Evolutionary conservation across 2,113 vertebrate genomes (phyloP).

Genomic region (Lampris megalopsis): DNA sequence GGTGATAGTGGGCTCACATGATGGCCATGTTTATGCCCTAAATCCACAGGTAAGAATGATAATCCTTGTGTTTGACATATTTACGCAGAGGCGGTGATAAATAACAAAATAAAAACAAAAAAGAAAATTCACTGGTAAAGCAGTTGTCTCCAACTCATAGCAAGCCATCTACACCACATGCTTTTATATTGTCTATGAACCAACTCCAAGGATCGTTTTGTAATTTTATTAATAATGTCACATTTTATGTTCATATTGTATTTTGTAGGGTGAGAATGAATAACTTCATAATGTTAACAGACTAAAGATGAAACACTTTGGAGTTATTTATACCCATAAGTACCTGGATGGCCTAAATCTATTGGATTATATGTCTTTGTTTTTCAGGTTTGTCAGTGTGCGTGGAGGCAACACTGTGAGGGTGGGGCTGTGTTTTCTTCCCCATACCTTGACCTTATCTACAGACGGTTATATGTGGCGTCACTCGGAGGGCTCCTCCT

Average conservation of each 20-base stretch:
- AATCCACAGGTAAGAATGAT: conserved; percentile 87
- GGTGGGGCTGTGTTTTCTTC: conserved; percentile 93
- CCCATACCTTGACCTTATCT: conserved; percentile 82
- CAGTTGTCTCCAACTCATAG: too few relatives aligned
- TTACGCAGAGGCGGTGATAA: too few relatives aligned
- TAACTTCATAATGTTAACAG: too few relatives aligned
- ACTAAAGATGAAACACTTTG: too few relatives aligned
- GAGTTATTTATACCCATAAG: too few relatives aligned
- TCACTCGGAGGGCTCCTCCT: conserved; percentile 88
- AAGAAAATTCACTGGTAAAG: background rate
- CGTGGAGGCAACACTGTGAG: conserved; percentile 88
- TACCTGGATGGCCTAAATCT: background rate
- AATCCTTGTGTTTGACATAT: background rate
- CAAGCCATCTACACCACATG: too few relatives aligned
- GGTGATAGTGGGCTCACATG: conserved; percentile 91
- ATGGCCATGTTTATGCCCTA: conserved; percentile 90
- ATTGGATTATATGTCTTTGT: conserved; percentile 39
- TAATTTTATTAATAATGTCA: too few relatives aligned
- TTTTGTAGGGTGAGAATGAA: too few relatives aligned
- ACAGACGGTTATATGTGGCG: conserved; percentile 86
- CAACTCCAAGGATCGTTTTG: too few relatives aligned
- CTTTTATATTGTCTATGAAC: too few relatives aligned
- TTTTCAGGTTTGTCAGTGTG: conserved; percentile 82
- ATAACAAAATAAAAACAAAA: background rate
- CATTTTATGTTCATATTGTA: too few relatives aligned